These are phyloP conservation scores for Glandiceps talaboti DNA, from an alignment of 53 echinoderm and acorn worm genomes.

Conservation along the genomic window DNA sequence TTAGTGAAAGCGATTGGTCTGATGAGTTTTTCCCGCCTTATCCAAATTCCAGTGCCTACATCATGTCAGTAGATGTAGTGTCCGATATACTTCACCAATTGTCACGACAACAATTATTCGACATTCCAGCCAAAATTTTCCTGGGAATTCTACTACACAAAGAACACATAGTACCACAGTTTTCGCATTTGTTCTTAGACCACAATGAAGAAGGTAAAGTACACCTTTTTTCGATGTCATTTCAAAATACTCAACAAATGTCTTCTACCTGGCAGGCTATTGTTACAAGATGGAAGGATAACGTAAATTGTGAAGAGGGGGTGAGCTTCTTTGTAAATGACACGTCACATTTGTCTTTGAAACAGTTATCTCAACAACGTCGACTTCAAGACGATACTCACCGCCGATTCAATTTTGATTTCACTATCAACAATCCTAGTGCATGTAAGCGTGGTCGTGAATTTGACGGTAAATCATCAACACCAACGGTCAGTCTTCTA, in stretches of 20 bases:
- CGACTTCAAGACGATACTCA: neutral
- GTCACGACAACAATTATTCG: neutral
- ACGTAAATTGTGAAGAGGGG: neutral
- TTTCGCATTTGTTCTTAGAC: neutral
- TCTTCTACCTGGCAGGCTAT: too few relatives aligned
- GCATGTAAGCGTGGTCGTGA: neutral
- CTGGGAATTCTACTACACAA: neutral
- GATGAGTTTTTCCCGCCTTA: conserved; percentile 13
- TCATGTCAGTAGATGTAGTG: conserved; percentile 26
- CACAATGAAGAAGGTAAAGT: neutral
- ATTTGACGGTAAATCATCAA: neutral
- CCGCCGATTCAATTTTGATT: neutral
- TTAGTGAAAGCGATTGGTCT: conserved; percentile 2
- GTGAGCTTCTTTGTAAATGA: neutral
- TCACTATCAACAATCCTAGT: neutral
- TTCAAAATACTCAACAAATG: too few relatives aligned
- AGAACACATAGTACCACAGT: neutral
- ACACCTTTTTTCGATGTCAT: neutral
- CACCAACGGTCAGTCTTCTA: neutral
- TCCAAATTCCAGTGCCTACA: conserved; percentile 10
- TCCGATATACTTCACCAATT: neutral
- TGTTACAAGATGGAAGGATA: neutral
- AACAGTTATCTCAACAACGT: neutral
- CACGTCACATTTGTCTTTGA: neutral
- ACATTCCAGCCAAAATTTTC: neutral